Evolutionary conservation across 2,888 invertebrate species (phyloP).

Genomic region (Andrena camellia): DNA sequence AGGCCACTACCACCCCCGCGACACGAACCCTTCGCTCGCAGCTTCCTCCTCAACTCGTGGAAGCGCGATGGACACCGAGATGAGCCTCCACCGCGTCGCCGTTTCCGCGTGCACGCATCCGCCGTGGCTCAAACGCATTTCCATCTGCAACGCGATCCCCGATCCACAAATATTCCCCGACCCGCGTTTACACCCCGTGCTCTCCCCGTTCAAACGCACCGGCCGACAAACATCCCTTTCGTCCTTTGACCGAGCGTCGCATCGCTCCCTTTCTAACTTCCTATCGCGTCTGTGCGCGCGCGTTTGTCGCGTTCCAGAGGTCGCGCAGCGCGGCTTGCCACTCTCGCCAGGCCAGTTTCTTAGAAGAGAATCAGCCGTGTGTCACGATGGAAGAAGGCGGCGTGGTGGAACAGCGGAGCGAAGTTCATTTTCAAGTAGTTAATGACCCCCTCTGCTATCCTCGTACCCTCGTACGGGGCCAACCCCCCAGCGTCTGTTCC

Average conservation of each 20-base stretch:
- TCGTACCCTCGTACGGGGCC: slow-evolving; percentile 2
- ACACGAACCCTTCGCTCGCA: background rate
- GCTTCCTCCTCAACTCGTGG: slow-evolving; percentile 2
- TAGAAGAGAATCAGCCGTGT: slow-evolving; percentile 35
- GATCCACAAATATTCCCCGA: slow-evolving; percentile 10
- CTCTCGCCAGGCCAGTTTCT: slow-evolving; percentile 12
- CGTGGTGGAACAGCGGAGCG: slow-evolving; percentile 33
- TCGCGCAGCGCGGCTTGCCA: background rate
- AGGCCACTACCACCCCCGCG: background rate
- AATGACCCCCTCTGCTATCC: slow-evolving; percentile 44
- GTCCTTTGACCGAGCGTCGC: slow-evolving; percentile 28
- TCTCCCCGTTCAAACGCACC: slow-evolving; percentile 9
- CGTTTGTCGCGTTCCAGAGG: background rate
- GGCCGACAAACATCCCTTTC: background rate
- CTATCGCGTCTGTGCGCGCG: slow-evolving; percentile 18
- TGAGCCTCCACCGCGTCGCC: background rate
- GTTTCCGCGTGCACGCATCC: slow-evolving; percentile 15
- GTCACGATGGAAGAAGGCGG: slow-evolving; percentile 33
- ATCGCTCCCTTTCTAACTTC: slow-evolving; percentile 37
- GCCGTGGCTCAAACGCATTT: background rate
- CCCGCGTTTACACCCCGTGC: slow-evolving; percentile 7
- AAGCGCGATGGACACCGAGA: background rate
- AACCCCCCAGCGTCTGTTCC: slow-evolving; percentile 24
- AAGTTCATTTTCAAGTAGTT: slow-evolving; percentile 66
- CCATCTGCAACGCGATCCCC: background rate